Evolutionary conservation across 2,888 invertebrate genomes (phyloP), one percentile per base, ranked within the genome.

Genomic region (Sisyra nigra): DNA sequence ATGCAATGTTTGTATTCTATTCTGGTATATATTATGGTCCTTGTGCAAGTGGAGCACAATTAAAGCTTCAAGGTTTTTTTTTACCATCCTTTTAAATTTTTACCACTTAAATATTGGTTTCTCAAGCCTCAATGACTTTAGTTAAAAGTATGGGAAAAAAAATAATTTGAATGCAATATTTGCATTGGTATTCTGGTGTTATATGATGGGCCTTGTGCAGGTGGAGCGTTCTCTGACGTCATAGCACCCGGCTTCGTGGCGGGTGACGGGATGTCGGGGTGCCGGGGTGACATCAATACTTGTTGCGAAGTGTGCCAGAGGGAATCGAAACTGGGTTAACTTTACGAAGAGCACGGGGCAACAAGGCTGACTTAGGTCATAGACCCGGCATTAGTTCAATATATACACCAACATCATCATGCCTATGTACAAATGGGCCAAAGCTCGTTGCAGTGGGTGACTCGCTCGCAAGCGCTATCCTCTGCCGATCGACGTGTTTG

Each of bases 301-400:
- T 63, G 62, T 63, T 62, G 63, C 63, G 59, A 62, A 61, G 58
- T 63, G 58, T 62, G 62, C 59, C 61, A 60, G 55, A 54, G 57
- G 58, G 56, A 54, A 17, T 17, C 41, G 52, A 52, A 62, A 59
- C 53, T 60, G 50, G 62, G 62, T 57, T 60, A 58, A 48, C 44
- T 49, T 14, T 24, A 38, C 40, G 33, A 10, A 31, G 40, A 29
- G 24, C 19, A 46, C 15, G 9, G 17, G 11, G 13, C 24, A 35
- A 14, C 36, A 36, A 29, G 42, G 34, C 15, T 24, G 42, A 14
- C 10, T 31, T 33, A 35, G 44, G 42, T 44, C 44, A 44, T 30
- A 44, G 44, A 40, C 40, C 44, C 37, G 19, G 37, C 19, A 37
- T 11, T 37, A 37, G 37, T 37, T 37, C 37, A 37, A 37, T 37